Percentiles rank a stretch among this genome's conserved stretches.
Evolutionary conservation across 2,888 invertebrate genomes (phyloP).

Genomic region (Axea sp.): DNA sequence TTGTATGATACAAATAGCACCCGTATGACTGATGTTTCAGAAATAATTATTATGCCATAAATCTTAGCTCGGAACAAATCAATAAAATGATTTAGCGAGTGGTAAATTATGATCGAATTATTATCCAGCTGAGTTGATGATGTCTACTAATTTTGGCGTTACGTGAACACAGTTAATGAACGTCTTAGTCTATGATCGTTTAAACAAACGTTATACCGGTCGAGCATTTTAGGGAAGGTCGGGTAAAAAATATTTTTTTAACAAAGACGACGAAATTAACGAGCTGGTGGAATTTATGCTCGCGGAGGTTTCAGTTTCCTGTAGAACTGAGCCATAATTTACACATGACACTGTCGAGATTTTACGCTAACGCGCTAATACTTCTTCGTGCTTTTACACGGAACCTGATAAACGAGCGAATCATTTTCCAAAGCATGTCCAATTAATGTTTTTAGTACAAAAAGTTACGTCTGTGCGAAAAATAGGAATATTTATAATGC

Average conservation of each 20-base stretch:
- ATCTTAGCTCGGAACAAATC: too few relatives aligned
- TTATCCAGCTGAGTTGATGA: too few relatives aligned
- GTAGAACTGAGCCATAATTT: conserved; percentile 24
- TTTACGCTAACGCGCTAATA: conserved; percentile 29
- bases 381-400: conserved; percentile 16
- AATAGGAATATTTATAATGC: too few relatives aligned
- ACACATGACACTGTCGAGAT: conserved; percentile 42
- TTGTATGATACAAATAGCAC: too few relatives aligned
- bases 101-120: too few relatives aligned
- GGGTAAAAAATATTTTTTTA: conserved; percentile 12
- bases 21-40: too few relatives aligned
- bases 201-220: conserved; percentile 1
- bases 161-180: too few relatives aligned
- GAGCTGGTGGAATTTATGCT: conserved; percentile 22
- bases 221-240: conserved; percentile 1
- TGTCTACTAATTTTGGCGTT: too few relatives aligned
- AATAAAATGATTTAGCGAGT: too few relatives aligned
- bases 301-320: conserved; percentile 16
- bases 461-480: too few relatives aligned
- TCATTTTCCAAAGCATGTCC: conserved; percentile 25
- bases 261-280: conserved; percentile 26
- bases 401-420: conserved; percentile 22
- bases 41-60: too few relatives aligned
- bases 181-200: neutral
- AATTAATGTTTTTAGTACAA: conserved; percentile 14